A percentile compares a stretch with the other conserved stretches of the same genome.
These are phyloP conservation scores for Netelia inedita DNA, from an alignment of 2,888 invertebrate genomes.

Conservation along the genomic window DNA sequence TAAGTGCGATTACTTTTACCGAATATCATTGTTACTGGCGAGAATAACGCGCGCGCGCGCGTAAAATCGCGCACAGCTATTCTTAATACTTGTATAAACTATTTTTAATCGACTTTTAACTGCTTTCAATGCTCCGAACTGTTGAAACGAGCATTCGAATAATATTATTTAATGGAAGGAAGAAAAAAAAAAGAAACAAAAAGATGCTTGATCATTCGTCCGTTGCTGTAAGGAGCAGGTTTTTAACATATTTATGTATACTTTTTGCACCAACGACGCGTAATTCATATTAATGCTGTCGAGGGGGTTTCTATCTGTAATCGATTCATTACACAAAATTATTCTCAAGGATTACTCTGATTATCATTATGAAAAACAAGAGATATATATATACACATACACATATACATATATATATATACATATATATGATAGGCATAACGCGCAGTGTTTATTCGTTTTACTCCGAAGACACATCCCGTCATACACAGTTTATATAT, in stretches of 20 bases:
- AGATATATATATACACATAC: slow-evolving; percentile 44
- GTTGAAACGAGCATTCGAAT: slow-evolving; percentile 36
- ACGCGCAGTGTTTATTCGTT: slow-evolving; percentile 50
- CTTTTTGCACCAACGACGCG: slow-evolving; percentile 50
- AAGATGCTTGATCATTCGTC: not conserved
- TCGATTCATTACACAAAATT: slow-evolving; percentile 22
- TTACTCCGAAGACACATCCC: slow-evolving; percentile 1
- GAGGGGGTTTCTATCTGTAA: slow-evolving; percentile 25
- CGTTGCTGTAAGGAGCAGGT: slow-evolving; percentile 20
- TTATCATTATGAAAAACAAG: slow-evolving; percentile 5
- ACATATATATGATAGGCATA: slow-evolving; percentile 42
- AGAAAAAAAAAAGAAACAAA: not conserved
- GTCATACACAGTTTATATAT: slow-evolving; percentile 41
- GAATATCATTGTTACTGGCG: slow-evolving; percentile 49
- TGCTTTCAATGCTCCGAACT: slow-evolving; percentile 19
- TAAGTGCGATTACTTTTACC: slow-evolving; percentile 55
- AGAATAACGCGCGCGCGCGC: not conserved
- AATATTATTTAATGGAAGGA: slow-evolving; percentile 13
- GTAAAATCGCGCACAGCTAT: slow-evolving; percentile 1
- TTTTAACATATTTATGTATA: slow-evolving; percentile 58
- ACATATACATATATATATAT: not conserved
- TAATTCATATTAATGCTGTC: slow-evolving; percentile 34
- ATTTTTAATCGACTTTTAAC: slow-evolving; percentile 42
- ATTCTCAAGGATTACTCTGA: slow-evolving; percentile 30
- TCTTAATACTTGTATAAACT: slow-evolving; percentile 55